phyloP scores from a whole-genome alignment of 2,113 vertebrate species.

The Litocranius walleri region DNA sequence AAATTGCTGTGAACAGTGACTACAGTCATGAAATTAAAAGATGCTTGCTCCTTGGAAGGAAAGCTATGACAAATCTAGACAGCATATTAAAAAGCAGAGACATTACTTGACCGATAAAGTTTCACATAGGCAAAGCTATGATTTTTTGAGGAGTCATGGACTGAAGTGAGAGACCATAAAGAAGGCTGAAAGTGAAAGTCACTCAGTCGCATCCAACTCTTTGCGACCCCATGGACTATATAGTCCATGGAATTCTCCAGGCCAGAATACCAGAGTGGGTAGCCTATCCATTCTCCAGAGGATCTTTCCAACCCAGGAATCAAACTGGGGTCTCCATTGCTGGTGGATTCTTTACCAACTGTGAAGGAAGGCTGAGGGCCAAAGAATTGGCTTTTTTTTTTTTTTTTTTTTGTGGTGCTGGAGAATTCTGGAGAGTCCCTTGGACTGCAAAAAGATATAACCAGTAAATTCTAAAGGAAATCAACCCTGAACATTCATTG shows the following conservation, averaged over 20 bases:
- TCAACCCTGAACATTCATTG: neutral
- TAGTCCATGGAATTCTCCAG: neutral
- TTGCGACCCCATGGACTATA: neutral
- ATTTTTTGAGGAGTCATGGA: neutral
- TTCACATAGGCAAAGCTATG: neutral
- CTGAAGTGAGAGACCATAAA: neutral
- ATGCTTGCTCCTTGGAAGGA: neutral
- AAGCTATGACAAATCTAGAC: neutral
- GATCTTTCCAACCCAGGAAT: neutral
- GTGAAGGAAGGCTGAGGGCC: neutral
- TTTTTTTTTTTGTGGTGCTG: neutral
- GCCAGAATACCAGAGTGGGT: neutral
- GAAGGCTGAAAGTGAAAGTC: neutral
- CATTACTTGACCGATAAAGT: fast-evolving
- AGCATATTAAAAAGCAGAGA: neutral
- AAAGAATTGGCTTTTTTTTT: neutral
- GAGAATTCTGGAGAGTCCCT: neutral
- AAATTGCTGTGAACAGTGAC: fast-evolving
- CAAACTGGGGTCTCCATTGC: fast-evolving
- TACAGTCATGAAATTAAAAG: neutral
- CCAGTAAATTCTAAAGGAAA: neutral
- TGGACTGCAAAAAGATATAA: neutral
- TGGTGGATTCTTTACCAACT: neutral
- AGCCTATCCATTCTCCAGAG: neutral
- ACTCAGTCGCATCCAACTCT: neutral